A percentile compares a stretch with the other conserved stretches of the same genome.
Evolutionary conservation across 2,888 invertebrate species (phyloP).

Genomic region (Metalampra italica): DNA sequence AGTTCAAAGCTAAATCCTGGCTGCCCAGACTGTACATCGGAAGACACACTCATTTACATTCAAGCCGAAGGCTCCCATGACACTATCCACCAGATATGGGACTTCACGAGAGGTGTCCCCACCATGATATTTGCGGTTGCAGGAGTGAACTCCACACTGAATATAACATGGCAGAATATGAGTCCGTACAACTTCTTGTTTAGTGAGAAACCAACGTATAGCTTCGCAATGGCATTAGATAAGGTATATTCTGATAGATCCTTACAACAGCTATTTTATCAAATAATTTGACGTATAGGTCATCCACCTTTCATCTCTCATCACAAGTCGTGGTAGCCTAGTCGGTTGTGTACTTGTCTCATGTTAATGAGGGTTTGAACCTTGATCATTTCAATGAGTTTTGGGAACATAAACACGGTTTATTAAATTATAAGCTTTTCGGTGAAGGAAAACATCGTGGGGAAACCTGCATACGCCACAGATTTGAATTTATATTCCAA

Average conservation of each 20-base stretch:
- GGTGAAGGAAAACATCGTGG: no score
- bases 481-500: no score
- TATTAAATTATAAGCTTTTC: no score
- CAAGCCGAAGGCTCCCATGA: constrained; percentile 77
- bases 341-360: no score
- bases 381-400: no score
- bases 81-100: constrained; percentile 83
- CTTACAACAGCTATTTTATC: no score
- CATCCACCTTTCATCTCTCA: no score
- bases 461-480: no score
- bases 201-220: constrained; percentile 68
- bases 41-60: constrained; percentile 69
- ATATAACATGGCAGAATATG: constrained; percentile 68
- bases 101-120: constrained; percentile 78
- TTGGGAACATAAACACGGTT: no score
- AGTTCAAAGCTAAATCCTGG: constrained; percentile 52
- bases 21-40: constrained; percentile 40
- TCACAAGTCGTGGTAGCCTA: no score
- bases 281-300: no score
- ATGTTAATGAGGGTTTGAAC: no score
- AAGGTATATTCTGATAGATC: constrained; percentile 60
- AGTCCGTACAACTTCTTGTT: constrained; percentile 51
- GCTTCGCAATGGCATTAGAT: constrained; percentile 79
- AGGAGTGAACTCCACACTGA: constrained; percentile 56
- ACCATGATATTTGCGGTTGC: constrained; percentile 77